Conservation (phyloP, 2,888 invertebrate species). For the Plutella xylostella region DNA sequence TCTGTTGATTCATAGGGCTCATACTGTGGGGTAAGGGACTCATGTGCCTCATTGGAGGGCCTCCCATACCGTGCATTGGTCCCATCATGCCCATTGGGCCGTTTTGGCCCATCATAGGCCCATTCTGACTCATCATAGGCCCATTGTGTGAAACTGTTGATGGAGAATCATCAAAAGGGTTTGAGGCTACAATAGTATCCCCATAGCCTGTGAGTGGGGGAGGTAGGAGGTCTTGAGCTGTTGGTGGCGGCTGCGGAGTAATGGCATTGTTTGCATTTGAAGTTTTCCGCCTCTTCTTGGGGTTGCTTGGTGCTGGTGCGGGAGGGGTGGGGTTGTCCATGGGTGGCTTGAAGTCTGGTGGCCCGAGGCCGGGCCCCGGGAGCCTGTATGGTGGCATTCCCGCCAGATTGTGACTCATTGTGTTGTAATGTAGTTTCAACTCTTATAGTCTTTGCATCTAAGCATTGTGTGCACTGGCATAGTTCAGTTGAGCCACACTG, state of each 20-base stretch:
- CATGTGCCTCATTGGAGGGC: slow-evolving; percentile 75
- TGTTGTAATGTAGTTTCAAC: slow-evolving; percentile 45
- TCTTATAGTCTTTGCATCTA: no score
- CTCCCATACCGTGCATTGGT: slow-evolving; percentile 72
- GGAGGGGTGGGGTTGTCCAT: slow-evolving; percentile 77
- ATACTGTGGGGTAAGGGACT: slow-evolving; percentile 71
- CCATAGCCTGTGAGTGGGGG: slow-evolving; percentile 92
- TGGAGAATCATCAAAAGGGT: slow-evolving; percentile 94
- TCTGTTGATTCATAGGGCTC: slow-evolving; percentile 74
- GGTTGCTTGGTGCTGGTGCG: slow-evolving; percentile 83
- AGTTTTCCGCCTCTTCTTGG: slow-evolving; percentile 89
- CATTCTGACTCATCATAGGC: slow-evolving; percentile 73
- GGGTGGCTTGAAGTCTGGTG: slow-evolving; percentile 79
- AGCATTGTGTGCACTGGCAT: slow-evolving; percentile 36
- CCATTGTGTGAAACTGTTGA: slow-evolving; percentile 71
- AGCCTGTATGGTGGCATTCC: slow-evolving; percentile 85
- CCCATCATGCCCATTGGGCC: slow-evolving; percentile 76
- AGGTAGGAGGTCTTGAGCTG: slow-evolving; percentile 82
- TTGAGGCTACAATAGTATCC: slow-evolving; percentile 93
- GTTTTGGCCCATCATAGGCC: slow-evolving; percentile 76
- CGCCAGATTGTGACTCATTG: slow-evolving; percentile 84
- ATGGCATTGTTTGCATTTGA: slow-evolving; percentile 75
- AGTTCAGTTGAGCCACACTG: slow-evolving; percentile 24
- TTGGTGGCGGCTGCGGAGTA: slow-evolving; percentile 77
- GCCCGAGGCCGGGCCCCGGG: slow-evolving; percentile 78